Base-by-base conservation (phyloP, 2,888 invertebrate genomes). In the Apodemia duryi region DNA sequence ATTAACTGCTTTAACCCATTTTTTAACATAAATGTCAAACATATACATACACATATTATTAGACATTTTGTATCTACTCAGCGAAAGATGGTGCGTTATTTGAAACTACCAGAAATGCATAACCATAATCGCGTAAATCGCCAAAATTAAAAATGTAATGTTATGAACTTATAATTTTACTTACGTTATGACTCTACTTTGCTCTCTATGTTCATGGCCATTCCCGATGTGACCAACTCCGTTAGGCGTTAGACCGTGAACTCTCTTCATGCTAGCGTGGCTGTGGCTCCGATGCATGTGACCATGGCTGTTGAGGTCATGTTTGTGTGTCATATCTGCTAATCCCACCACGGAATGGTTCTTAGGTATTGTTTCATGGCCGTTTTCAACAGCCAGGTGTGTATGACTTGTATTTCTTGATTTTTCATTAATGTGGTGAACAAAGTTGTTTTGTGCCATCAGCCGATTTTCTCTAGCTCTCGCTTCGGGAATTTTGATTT, bases 401-500 rank as follows among this genome's bases (percentile, higher is more conserved):
- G 77, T 81, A 65, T 88, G 86, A 69, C 86, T 88, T 29, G 76
- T 68, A 65, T 85, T 88, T 70, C 83, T 84, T 1, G 82, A 77
- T 72, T 85, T 90, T 70, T 91, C 91, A 66, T 90, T 91, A 63
- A 91, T 83, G 73, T 90, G 84, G 60, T 91, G 89, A 2, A 91
- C 82, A 72, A 91, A 91, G 72, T 91, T 91, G 70, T 81, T 91
- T 66, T 91, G 87, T 0, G 91, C 91, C 86, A 92, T 87, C 1
- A 90, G 77, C 35, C 92, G 78, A 77, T 92, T 92, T 68, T 92
- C 92, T 68, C 87, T 77, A n/a, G 78, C 91, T 71, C 92, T 82
- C 1, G 91, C 76, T 73, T 86, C 93, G 71, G 78, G 95, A 87
- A 85, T 92, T 71, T 93, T 93, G 74, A 94, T 94, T 74, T 93